Evolutionary conservation across 2,888 invertebrate species (phyloP), one percentile per base, ranked within the genome.

Genomic region (Euplagia quadripunctaria): DNA sequence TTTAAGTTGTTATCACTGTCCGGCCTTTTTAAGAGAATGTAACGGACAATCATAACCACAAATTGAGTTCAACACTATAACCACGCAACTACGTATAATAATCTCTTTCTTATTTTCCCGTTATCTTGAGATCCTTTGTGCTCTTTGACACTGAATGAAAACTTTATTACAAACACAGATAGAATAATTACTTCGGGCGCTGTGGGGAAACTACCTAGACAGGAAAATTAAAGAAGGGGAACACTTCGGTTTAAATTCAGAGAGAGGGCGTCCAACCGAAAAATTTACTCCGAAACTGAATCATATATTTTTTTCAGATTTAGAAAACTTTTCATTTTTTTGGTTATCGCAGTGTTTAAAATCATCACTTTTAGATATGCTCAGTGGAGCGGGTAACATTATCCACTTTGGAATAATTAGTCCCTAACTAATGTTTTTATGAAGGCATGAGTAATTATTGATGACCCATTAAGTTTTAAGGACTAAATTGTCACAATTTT

Each of bases 101-200:
- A 64, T 70, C 42, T 67, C 77, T 79, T 83, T 20, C 65, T 72
- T 66, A 65, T 64, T 66, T 64, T 49, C 61, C n/a, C 55, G 70
- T 78, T 78, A 78, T 76, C 78, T 78, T 65, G 17, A 76, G 65
- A 71, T 77, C 76, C 61, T 72, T 84, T 82, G 73, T 78, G 43
- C 42, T 76, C 74, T 79, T 74, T 72, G 68, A 61, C 64, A 71
- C 66, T 65, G 69, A 82, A 79, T 71, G 65, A 79, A 79, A 84
- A 77, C 70, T 79, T 76, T 80, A 77, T 79, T 77, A 68, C 72
- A 79, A 75, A 69, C 74, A 72, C 69, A 79, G 78, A 84, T 79
- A 78, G 82, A 82, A 87, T 84, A 81, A 85, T 84, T 82, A 83
- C 78, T 76, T 76, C 69, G 73, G 74, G 68, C 64, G 73, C 76